Conservation (phyloP, 2,113 vertebrate genomes). For the Triplophysa dalaica region DNA sequence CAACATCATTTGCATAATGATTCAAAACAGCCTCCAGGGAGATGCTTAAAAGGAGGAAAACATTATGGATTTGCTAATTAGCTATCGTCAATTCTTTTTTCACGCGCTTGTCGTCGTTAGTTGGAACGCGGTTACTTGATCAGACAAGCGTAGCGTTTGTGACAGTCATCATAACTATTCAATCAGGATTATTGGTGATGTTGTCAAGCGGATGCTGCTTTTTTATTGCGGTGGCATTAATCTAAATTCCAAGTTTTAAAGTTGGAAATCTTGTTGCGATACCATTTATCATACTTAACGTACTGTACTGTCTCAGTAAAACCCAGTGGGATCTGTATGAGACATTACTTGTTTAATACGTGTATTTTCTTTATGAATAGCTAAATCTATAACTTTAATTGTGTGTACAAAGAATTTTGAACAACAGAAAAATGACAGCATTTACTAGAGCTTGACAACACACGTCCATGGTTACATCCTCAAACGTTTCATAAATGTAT, state of each 20-base stretch:
- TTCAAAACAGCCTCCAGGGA: constrained; percentile 73
- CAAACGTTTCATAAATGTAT: too few relatives aligned
- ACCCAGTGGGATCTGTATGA: neutral
- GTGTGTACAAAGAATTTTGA: too few relatives aligned
- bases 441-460: too few relatives aligned
- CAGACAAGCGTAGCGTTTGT: constrained; percentile 74
- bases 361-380: too few relatives aligned
- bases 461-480: too few relatives aligned
- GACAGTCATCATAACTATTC: constrained; percentile 71
- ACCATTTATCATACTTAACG: constrained; percentile 1
- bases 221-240: constrained; percentile 58
- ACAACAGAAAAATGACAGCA: too few relatives aligned
- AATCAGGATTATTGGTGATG: constrained; percentile 68
- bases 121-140: constrained; percentile 71
- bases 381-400: too few relatives aligned
- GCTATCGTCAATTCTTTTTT: constrained; percentile 67
- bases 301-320: neutral
- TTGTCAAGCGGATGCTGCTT: constrained; percentile 52
- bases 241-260: constrained; percentile 54
- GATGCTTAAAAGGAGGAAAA: constrained; percentile 71
- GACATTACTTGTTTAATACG: too few relatives aligned
- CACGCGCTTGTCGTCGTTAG: constrained; percentile 65
- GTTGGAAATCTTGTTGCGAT: constrained; percentile 38
- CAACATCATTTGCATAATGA: constrained; percentile 78
- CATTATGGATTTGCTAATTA: constrained; percentile 78